Evolutionary conservation across 2,888 invertebrate genomes (phyloP), one percentile per base, ranked within the genome.

Genomic region (Gymnoscelis rufifasciata): DNA sequence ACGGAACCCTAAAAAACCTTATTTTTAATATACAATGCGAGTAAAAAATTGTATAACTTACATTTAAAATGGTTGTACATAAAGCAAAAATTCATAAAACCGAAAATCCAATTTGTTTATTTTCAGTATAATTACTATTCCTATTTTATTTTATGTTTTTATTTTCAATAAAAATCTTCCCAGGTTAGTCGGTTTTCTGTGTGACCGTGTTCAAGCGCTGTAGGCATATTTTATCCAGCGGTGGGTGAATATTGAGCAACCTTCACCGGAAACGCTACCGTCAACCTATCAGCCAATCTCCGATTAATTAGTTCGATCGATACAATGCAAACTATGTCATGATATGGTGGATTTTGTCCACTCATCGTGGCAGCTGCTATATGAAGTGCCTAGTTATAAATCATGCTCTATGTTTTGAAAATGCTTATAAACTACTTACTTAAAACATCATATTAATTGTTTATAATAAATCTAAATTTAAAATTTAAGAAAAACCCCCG

Each of bases 211-310:
- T 57, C 67, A 37, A 39, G 39, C 19, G 31, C 23, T 40, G 39
- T 43, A 40, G 37, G 46, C 46, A 66, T 66, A 60, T 60, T 63
- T 35, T 65, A 68, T 71, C 72, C 68, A 69, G 70, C 60, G 63
- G 63, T 63, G 65, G 68, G 71, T 79, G 81, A 77, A 81, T 83
- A 83, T 82, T 79, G 82, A 80, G 72, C 77, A 82, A 80, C 83
- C 75, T 76, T 78, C 82, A 74, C 87, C 86, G 88, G 88, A 88
- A 87, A 82, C 64, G 84, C 82, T 81, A 79, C 83, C 68, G 83
- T 76, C 75, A 78, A 88, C 87, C 87, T 78, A 78, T 69, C 70
- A 59, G 60, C 57, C 77, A 79, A 87, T 87, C 86, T 83, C 72
- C 78, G 81, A 80, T 86, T 87, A 87, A 88, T 88, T 88, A 83